Evolutionary conservation across 2,888 invertebrate species (phyloP), one percentile per base, ranked within the genome.

Genomic region (Bibio marci): DNA sequence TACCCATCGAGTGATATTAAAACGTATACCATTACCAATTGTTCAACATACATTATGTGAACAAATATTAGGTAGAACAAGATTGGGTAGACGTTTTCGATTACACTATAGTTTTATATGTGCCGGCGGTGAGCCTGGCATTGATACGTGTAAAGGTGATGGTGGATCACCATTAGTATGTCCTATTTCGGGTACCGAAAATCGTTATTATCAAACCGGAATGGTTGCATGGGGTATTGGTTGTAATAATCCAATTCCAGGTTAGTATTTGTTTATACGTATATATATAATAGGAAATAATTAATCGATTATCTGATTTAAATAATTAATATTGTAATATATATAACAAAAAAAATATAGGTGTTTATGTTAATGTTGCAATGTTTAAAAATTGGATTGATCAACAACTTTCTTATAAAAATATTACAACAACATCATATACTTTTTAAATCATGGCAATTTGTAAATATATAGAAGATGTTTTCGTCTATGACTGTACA

Each of bases 161-260:
- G 80, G 80, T 0, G 81, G 80, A 2, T 75, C 78, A 26, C 77
- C 80, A 0, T 58, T 81, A 7, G 76, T 77, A 3, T 81, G 80
- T 46, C 74, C 3, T 17, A 36, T 76, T 37, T 59, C 60, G 42
- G 70, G 67, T 26, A 13, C 19, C n/a, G 7, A 3, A 5, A 41
- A 48, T 11, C 53, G 52, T 12, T 57, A 44, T 32, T 53, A 54
- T 39, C 55, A 57, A 22, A 47, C 42, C 8, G 55, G 57, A 10
- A 49, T 57, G 1, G 57, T 57, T 2, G 47, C 81, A 1, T 83
- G 83, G 83, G 85, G 86, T 14, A 76, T 86, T 45, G 80, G 78
- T 0, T 86, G 86, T 49, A 82, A 80, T 22, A 22, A 22, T 22
- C 4, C 4, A 6, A 22, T 22, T 22, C 22, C 22, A 22, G 22